Evolutionary conservation across 2,797 vertebrate species (phyloP), one percentile per base, ranked within the genome.

Genomic region (Silurus lanzhouensis): DNA sequence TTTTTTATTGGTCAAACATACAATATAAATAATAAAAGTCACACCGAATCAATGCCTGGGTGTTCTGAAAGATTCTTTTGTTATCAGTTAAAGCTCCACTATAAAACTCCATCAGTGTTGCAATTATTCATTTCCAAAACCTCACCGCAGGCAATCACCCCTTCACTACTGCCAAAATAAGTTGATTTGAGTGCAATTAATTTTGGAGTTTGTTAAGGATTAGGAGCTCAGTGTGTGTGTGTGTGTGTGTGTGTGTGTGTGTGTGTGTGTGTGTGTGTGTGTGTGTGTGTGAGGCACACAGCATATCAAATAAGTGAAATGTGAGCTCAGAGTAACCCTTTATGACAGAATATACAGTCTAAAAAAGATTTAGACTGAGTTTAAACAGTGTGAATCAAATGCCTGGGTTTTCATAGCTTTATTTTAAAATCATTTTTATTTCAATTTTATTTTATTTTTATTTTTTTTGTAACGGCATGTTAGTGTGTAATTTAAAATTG

Each of bases 171-270:
- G 74, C 78, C 85, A 76, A 84, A 85, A 88, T 82, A 79, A 75
- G 81, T 79, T 84, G 84, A 72, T 87, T 85, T 87, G 82, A 83
- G 84, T 72, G 46, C 85, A 83, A 75, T 87, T 89, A 85, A 88
- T 84, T 87, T 81, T 80, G 64, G 83, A 84, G 61, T 72, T 84
- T 84, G 77, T 75, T 82, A 87, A 71, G 74, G 83, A 88, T 87
- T 64, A 52, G 44, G 60, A 82, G 74, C 58, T 85, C 84, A 88
- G 79, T 89, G 80, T 71, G 77, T 77, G 72, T 57, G 66, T n/a
- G 17, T 83, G 27, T 76, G 48, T 52, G 48, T 52, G 48, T 52
- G 48, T 52, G 83, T 52, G 48, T 52, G 48, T 52, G 48, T 52
- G 48, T 52, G 48, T 52, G 48, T 52, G 48, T 52, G 48, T 52